Evolutionary conservation across 1,140 invertebrate species (phyloP), one percentile per base, ranked within the genome.

Genomic region (Parapsyche elsis): DNA sequence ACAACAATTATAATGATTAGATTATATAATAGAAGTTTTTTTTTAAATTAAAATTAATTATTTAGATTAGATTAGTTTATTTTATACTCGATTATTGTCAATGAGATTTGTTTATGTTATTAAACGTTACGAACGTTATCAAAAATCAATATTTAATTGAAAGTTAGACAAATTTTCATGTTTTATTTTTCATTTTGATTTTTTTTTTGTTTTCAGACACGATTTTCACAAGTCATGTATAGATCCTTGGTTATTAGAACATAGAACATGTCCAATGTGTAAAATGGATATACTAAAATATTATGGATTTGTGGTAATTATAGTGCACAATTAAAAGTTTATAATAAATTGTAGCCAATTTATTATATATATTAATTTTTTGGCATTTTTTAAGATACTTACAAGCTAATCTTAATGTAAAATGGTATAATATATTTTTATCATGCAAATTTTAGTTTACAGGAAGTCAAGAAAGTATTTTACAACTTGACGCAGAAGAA

Each of bases 191-290:
- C 2, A 53, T 53, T 23, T 21, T 80, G 57, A 46, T 21, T 71
- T 80, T 30, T 74, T 73, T 79, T 59, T 64, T 67, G 38, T 26
- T 59, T 92, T 7, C 88, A 97, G 96, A 84, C 97, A 98, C 88
- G 93, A 96, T 84, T 98, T 97, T 88, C 97, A 98, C 88, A 97
- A 97, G 89, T 92, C 90, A 79, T 98, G 97, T 90, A 96, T 98
- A 78, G 97, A 98, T 90, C 95, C 96, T 2, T 98, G 97, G 97
- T 90, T 98, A 26, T 88, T 98, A 81, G 95, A 98, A 85, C 95
- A 98, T 86, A 90, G 96, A 80, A 97, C 95, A 21, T 98, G 96
- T 89, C 96, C 97, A 14, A 97, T 98, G 95, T 98, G 96, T 88
- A 98, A 98, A 88, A 93, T 97, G 92, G 96, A 98, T 87, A 97